phyloP scores from a whole-genome alignment of 2,888 invertebrate genomes.

The Auanema freiburgensis region DNA sequence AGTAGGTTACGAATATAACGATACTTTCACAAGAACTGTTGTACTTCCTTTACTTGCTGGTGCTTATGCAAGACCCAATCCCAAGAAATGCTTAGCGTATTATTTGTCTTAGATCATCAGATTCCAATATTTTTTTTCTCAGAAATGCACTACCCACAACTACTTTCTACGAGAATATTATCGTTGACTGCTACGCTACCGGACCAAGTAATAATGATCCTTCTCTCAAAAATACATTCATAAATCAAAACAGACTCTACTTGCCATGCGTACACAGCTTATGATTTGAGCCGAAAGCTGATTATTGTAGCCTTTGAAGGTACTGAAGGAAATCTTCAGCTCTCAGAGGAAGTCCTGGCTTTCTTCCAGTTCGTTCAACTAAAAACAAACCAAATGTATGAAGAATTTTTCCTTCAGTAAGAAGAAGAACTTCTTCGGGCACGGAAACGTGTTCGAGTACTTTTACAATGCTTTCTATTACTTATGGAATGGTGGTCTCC shows the following conservation, averaged over 20 bases:
- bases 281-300: slow-evolving; percentile 22
- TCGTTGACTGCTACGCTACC: slow-evolving; percentile 3
- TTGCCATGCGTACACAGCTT: slow-evolving; percentile 25
- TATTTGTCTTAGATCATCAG: neutral
- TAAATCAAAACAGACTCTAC: slow-evolving; percentile 11
- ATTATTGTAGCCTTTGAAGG: slow-evolving; percentile 32
- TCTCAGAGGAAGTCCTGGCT: slow-evolving; percentile 19
- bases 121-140: slow-evolving; percentile 5
- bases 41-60: slow-evolving; percentile 35
- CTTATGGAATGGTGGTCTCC: slow-evolving; percentile 36
- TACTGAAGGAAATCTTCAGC: slow-evolving; percentile 21
- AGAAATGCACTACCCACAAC: slow-evolving; percentile 29
- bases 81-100: slow-evolving; percentile 37
- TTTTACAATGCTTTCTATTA: slow-evolving; percentile 41
- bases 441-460: slow-evolving; percentile 41
- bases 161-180: slow-evolving; percentile 19
- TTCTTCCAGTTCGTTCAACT: slow-evolving; percentile 25
- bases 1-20: slow-evolving; percentile 32
- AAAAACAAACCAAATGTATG: neutral
- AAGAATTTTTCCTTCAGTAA: slow-evolving; percentile 6
- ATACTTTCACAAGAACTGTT: slow-evolving; percentile 32
- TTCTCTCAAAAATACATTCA: neutral
- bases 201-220: neutral
- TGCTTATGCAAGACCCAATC: slow-evolving; percentile 35
- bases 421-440: slow-evolving; percentile 25